Percentiles rank a stretch among this genome's conserved stretches.
Conservation (phyloP, 1,140 invertebrate genomes). For the Drosophila carrolli region DNA sequence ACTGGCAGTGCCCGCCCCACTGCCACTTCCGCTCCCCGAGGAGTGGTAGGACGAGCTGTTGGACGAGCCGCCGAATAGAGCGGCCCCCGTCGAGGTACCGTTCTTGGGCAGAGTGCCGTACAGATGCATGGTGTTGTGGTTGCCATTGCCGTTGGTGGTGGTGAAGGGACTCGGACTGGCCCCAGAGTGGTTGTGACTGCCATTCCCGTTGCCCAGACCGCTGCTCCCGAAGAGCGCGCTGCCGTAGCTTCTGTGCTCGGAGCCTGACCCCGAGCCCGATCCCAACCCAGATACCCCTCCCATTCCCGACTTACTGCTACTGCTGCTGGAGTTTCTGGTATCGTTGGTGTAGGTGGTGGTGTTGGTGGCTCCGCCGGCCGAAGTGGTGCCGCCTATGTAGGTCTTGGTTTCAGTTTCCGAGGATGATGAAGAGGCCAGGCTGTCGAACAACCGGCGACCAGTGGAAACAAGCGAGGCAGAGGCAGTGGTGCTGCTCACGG, state of each 20-base stretch:
- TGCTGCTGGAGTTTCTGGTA: slow-evolving; percentile 53
- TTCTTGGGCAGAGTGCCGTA: slow-evolving; percentile 83
- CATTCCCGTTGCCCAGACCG: slow-evolving; percentile 53
- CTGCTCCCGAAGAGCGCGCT: slow-evolving; percentile 70
- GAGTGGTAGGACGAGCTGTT: slow-evolving; percentile 64
- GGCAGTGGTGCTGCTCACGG: slow-evolving; percentile 42
- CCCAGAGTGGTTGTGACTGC: slow-evolving; percentile 40
- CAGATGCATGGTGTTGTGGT: slow-evolving; percentile 76
- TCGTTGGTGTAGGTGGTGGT: slow-evolving; percentile 75
- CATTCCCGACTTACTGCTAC: slow-evolving; percentile 58
- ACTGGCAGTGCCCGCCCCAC: slow-evolving; percentile 67
- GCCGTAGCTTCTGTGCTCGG: slow-evolving; percentile 62
- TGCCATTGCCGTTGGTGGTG: slow-evolving; percentile 66
- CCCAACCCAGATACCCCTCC: slow-evolving; percentile 50
- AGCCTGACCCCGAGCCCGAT: slow-evolving; percentile 32
- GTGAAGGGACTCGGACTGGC: slow-evolving; percentile 63
- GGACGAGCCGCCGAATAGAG: slow-evolving; percentile 56
- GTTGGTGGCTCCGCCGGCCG: slow-evolving; percentile 50
- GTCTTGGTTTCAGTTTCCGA: slow-evolving; percentile 78
- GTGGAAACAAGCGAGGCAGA: slow-evolving; percentile 72
- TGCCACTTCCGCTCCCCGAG: slow-evolving; percentile 12
- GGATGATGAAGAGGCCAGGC: slow-evolving; percentile 73
- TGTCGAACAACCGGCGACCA: slow-evolving; percentile 77
- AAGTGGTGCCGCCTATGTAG: slow-evolving; percentile 65
- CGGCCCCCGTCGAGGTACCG: slow-evolving; percentile 59